Base-by-base conservation (phyloP, 2,113 vertebrate genomes). In the Gambusia holbrooki region DNA sequence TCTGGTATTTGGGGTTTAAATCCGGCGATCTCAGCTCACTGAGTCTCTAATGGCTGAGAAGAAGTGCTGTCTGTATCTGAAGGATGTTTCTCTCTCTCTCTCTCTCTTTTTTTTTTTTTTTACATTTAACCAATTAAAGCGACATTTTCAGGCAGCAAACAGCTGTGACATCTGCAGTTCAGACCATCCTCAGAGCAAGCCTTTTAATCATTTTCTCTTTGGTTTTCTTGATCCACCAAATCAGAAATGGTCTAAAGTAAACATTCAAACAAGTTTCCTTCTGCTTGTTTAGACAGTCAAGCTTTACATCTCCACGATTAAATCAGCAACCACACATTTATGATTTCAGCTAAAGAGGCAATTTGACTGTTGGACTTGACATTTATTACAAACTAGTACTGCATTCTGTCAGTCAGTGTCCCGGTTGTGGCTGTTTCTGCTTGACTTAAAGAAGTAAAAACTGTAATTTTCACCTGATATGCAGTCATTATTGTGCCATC, bases 121-220 rank as follows among this genome's bases (percentile, higher is more conserved):
- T 1, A 1, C 15, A n/a, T 45, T n/a, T 27, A 58, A 33, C 25
- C 29, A 70, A 33, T 29, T n/a, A 58, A 58, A 70, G 68, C 25
- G 11, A 5, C 27, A 40, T 7, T 35, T 60, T 73, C 48, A 71
- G 64, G 69, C 71, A 68, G 30, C 17, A 65, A 0, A 15, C 11
- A 35, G 32, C 69, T 48, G 62, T 69, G 45, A 71, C 48, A 66
- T 76, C 68, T 37, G 29, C n/a, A 69, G 30, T 76, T 78, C 64
- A 62, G 40, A 58, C 35, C n/a, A 19, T 45, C 62, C 28, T 61
- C 29, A 17, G 45, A 62, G 32, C 64, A 33, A 3, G 60, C 45
- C 10, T 42, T 37, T 63, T 32, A 17, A 61, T 74, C 51, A 15
- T 29, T 76, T 42, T 45, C 35, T 62, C 37, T 35, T 37, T n/a